These are phyloP conservation scores for Nixonia krombeini DNA, from an alignment of 1,140 invertebrate species.

Conservation along the genomic window DNA sequence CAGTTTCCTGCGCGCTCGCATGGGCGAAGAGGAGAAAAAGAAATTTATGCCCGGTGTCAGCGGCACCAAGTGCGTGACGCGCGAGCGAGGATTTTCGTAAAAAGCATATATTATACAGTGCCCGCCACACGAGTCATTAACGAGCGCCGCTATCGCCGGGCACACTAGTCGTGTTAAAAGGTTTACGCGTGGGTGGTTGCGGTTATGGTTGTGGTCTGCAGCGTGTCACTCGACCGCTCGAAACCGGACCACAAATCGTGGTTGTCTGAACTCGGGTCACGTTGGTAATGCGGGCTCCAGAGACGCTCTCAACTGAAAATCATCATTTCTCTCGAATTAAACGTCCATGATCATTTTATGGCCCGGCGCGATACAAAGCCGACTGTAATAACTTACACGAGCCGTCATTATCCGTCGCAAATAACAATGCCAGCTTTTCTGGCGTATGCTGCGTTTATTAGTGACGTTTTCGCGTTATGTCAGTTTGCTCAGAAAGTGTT, in stretches of 20 bases:
- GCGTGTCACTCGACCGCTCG: slow-evolving; percentile 57
- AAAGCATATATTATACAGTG: slow-evolving; percentile 34
- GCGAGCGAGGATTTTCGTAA: slow-evolving; percentile 41
- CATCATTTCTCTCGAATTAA: slow-evolving; percentile 33
- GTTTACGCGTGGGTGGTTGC: slow-evolving; percentile 55
- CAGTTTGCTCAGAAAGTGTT: too few relatives aligned
- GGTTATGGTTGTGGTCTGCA: slow-evolving; percentile 51
- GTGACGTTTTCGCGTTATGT: too few relatives aligned
- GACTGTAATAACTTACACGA: too few relatives aligned
- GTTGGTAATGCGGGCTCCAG: slow-evolving; percentile 28
- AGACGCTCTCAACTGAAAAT: slow-evolving; percentile 19
- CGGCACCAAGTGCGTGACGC: slow-evolving; percentile 34
- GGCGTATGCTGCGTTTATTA: too few relatives aligned
- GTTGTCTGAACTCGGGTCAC: slow-evolving; percentile 44
- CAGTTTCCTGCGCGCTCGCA: slow-evolving; percentile 31
- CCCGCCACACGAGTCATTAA: slow-evolving; percentile 35
- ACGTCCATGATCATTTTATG: slow-evolving; percentile 35
- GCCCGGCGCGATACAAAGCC: slow-evolving; percentile 22
- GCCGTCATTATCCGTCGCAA: too few relatives aligned
- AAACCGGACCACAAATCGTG: slow-evolving; percentile 51
- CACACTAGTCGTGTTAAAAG: slow-evolving; percentile 56
- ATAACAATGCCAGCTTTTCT: too few relatives aligned
- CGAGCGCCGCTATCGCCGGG: slow-evolving; percentile 46
- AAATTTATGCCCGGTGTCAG: slow-evolving; percentile 42
- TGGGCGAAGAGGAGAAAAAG: slow-evolving; percentile 20